These are phyloP conservation scores for Aegotheles bennettii DNA, from an alignment of 2,113 vertebrate species.

Conservation along the genomic window DNA sequence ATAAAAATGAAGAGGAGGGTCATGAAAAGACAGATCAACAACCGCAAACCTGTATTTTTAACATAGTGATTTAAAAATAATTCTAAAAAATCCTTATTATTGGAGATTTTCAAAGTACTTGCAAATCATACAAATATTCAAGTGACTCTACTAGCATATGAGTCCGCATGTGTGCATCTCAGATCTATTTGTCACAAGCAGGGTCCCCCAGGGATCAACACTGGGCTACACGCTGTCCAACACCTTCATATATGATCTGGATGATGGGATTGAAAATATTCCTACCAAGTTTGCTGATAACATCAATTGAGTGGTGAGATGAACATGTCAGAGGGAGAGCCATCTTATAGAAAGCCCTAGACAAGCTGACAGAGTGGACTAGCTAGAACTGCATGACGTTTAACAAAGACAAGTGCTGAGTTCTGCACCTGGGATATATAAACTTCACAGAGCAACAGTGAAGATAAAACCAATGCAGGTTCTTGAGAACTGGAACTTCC, in stretches of 20 bases:
- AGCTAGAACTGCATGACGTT: not conserved
- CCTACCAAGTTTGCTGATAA: not conserved
- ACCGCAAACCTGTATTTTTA: not conserved
- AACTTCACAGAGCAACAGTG: conserved; percentile 38
- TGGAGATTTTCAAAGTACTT: not conserved
- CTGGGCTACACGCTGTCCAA: not conserved
- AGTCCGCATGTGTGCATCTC: not conserved
- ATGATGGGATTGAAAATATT: not conserved
- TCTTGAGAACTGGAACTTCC: conserved; percentile 56
- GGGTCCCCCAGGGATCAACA: not conserved
- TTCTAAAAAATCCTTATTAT: not conserved
- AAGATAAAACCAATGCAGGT: conserved; percentile 50
- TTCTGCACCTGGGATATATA: no score
- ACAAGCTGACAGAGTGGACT: not conserved
- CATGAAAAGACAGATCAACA: not conserved
- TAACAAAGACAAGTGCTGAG: not conserved
- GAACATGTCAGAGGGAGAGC: not conserved
- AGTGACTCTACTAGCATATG: accelerated
- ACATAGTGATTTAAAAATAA: accelerated
- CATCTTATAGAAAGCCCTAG: not conserved
- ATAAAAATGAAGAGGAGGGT: not conserved
- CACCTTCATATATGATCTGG: not conserved
- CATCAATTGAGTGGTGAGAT: not conserved
- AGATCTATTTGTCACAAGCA: not conserved
- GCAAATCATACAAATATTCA: not conserved